A percentile compares a stretch with the other conserved stretches of the same genome.
Evolutionary conservation across 2,113 vertebrate genomes (phyloP).

Genomic region (Anoplopoma fimbria): DNA sequence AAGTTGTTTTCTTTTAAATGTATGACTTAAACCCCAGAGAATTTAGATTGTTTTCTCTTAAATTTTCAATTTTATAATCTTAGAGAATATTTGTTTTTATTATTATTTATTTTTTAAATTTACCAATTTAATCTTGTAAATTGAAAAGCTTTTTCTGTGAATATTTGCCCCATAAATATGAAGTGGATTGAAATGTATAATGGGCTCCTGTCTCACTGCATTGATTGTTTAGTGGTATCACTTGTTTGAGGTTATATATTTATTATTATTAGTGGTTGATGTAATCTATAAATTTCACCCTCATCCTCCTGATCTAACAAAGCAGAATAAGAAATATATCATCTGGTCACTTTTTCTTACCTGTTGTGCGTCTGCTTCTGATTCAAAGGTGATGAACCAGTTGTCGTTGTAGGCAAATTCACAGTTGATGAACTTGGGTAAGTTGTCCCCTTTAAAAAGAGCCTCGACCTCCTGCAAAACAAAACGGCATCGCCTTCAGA

Average conservation of each 20-base stretch:
- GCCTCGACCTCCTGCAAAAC: conserved; percentile 94
- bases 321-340: neutral
- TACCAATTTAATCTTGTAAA: too few species aligned
- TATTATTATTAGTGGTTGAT: neutral
- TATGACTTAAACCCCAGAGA: too few species aligned
- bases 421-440: conserved; percentile 98
- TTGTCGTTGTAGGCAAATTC: conserved; percentile 99
- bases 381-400: conserved; percentile 99
- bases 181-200: too few species aligned
- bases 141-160: too few species aligned
- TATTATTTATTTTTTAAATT: too few species aligned
- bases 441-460: conserved; percentile 96
- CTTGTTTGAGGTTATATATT: neutral
- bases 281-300: neutral
- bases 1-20: too few species aligned
- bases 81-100: too few species aligned
- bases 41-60: too few species aligned
- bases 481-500: neutral
- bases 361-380: conserved; percentile 98
- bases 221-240: neutral
- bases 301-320: neutral
- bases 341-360: conserved; percentile 74
- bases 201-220: too few species aligned
- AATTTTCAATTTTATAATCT: too few species aligned
- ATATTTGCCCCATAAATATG: too few species aligned